phyloP scores from a whole-genome alignment of 2,113 vertebrate species.

The Caranx ignobilis region DNA sequence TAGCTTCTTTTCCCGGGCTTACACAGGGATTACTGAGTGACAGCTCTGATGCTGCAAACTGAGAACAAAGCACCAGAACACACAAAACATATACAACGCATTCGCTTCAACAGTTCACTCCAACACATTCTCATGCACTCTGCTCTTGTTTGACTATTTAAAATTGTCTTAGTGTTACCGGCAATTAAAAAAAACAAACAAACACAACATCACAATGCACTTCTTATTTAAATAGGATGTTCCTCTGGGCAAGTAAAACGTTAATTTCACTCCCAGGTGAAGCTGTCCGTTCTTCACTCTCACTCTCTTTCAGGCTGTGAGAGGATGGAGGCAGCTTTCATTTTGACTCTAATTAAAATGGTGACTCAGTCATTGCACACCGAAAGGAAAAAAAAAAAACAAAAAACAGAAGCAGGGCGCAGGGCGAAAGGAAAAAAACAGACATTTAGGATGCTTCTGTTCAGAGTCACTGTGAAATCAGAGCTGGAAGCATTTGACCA shows the following conservation, averaged over 20 bases:
- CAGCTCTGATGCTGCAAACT: neutral
- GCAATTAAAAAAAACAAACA: slow-evolving; percentile 28
- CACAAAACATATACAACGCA: slow-evolving; percentile 15
- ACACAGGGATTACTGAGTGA: neutral
- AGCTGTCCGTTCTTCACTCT: slow-evolving; percentile 27
- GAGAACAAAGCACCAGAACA: slow-evolving; percentile 2
- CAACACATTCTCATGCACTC: neutral
- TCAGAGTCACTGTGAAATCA: slow-evolving; percentile 40
- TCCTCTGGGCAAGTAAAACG: slow-evolving; percentile 57
- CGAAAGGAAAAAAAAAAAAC: neutral
- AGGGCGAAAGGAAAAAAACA: slow-evolving; percentile 9
- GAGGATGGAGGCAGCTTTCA: slow-evolving; percentile 26
- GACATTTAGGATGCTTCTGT: neutral
- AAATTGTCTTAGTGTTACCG: slow-evolving; percentile 11
- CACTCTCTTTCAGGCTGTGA: slow-evolving; percentile 7
- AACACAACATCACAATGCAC: slow-evolving; percentile 17
- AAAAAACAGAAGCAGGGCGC: neutral
- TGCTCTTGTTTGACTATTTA: slow-evolving; percentile 17
- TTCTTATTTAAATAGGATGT: slow-evolving; percentile 40
- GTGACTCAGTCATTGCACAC: slow-evolving; percentile 29
- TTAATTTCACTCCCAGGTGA: slow-evolving; percentile 57
- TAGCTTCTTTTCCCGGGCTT: neutral
- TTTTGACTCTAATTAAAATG: slow-evolving; percentile 56
- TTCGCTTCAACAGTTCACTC: slow-evolving; percentile 14
- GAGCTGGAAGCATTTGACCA: slow-evolving; percentile 12